Conservation (phyloP, 2,797 vertebrate genomes). For the Thaleichthys pacificus region DNA sequence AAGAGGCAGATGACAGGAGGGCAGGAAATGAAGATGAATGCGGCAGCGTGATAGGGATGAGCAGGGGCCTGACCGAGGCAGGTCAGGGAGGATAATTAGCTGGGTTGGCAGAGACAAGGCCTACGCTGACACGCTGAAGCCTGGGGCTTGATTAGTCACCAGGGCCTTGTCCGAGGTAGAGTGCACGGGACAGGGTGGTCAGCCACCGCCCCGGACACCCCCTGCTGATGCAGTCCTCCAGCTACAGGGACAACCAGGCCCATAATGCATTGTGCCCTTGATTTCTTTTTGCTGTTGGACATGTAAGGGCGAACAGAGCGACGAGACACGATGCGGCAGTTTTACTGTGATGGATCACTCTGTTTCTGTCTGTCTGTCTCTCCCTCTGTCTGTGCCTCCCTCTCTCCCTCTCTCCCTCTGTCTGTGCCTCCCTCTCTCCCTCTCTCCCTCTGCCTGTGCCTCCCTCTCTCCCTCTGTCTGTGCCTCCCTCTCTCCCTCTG, state of each 20-base stretch:
- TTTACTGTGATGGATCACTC: conserved; percentile 67
- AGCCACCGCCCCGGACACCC: conserved; percentile 31
- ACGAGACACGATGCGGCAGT: conserved; percentile 46
- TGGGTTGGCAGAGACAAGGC: conserved; percentile 73
- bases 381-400: conserved; percentile 13
- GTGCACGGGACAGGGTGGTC: conserved; percentile 57
- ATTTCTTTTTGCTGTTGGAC: conserved; percentile 73
- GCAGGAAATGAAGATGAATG: conserved; percentile 78
- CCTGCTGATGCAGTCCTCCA: background rate
- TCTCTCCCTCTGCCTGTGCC: too few species aligned
- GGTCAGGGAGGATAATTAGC: conserved; percentile 77
- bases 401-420: background rate
- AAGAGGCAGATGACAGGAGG: conserved; percentile 77
- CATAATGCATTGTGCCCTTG: conserved; percentile 69
- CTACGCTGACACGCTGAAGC: conserved; percentile 72
- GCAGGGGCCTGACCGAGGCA: conserved; percentile 54
- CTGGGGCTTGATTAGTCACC: conserved; percentile 77
- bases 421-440: conserved; percentile 6
- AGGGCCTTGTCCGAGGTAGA: conserved; percentile 65
- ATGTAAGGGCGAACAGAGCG: conserved; percentile 56
- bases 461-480: background rate
- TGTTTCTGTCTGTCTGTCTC: conserved; percentile 38
- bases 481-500: too few species aligned
- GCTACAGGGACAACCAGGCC: conserved; percentile 51
- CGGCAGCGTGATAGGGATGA: conserved; percentile 52